Conservation (phyloP, 2,113 vertebrate species). For the Galbula dea region DNA sequence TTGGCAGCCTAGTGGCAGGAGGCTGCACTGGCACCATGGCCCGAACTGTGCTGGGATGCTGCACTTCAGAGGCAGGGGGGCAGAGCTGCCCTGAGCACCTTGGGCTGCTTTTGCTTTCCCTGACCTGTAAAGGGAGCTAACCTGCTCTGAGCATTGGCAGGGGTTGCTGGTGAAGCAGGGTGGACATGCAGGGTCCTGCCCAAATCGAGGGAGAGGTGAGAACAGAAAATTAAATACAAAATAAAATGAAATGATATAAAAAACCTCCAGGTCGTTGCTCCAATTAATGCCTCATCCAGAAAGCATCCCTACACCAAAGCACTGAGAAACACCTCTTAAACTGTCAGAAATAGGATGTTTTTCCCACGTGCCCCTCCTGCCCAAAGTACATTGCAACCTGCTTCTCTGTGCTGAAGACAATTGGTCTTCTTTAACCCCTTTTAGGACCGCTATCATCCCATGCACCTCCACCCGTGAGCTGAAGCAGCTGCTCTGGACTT, state of each 20-base stretch:
- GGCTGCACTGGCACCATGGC: not conserved
- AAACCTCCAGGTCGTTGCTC: not conserved
- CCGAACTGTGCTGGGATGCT: rapidly evolving
- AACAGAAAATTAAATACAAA: not conserved
- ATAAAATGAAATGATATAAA: not conserved
- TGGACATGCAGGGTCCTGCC: not conserved
- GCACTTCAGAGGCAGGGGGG: not conserved
- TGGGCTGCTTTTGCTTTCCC: not conserved
- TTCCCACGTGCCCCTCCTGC: not conserved
- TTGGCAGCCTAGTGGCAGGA: not conserved
- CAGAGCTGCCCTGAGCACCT: not conserved
- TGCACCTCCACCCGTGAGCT: rapidly evolving
- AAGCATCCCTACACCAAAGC: not conserved
- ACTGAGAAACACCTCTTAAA: not conserved
- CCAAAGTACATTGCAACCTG: not conserved
- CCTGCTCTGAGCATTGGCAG: not conserved
- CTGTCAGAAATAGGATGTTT: not conserved
- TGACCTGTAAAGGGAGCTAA: not conserved
- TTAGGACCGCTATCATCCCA: not conserved
- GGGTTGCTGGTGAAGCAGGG: rapidly evolving
- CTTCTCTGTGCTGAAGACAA: not conserved
- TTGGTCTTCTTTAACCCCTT: not conserved
- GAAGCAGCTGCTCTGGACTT: not conserved
- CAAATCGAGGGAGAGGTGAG: not conserved
- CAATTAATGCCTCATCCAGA: not conserved